Evolutionary conservation across 2,888 invertebrate species (phyloP).

Genomic region (Nymphalis c-album): DNA sequence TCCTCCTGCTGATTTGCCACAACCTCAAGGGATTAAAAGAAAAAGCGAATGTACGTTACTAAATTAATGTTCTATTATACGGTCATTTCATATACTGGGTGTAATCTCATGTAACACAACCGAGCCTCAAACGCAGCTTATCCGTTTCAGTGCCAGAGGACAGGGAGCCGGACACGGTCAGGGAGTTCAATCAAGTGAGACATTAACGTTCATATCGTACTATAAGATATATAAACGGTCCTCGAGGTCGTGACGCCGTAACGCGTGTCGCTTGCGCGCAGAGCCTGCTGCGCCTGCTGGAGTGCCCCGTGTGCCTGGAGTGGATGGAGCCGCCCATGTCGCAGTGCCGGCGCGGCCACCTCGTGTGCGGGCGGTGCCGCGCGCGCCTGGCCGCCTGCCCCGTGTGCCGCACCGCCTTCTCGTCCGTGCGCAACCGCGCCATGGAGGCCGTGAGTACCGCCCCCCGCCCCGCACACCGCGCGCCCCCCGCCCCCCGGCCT

Average conservation of each 20-base stretch:
- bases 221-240: too few relatives aligned
- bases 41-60: conserved; percentile 50
- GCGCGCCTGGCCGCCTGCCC: conserved; percentile 80
- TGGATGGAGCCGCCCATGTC: conserved; percentile 83
- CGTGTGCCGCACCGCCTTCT: conserved; percentile 80
- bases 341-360: conserved; percentile 84
- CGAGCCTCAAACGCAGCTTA: background rate
- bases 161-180: conserved; percentile 50
- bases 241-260: too few relatives aligned
- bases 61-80: too few relatives aligned
- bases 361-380: conserved; percentile 81
- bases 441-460: conserved; percentile 73
- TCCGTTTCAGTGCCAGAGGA: conserved; percentile 44
- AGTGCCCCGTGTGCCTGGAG: conserved; percentile 84
- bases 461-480: too few relatives aligned
- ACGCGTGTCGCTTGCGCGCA: conserved; percentile 35
- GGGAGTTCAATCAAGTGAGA: conserved; percentile 64
- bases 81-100: background rate
- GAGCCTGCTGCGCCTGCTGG: conserved; percentile 74
- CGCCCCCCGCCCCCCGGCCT: too few relatives aligned
- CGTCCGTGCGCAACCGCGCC: conserved; percentile 75
- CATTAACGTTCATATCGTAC: background rate
- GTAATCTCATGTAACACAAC: background rate
- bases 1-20: conserved; percentile 7
- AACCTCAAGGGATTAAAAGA: conserved; percentile 49